Evolutionary conservation across 2,888 invertebrate genomes (phyloP).

Genomic region (Muschampia plurimacula): DNA sequence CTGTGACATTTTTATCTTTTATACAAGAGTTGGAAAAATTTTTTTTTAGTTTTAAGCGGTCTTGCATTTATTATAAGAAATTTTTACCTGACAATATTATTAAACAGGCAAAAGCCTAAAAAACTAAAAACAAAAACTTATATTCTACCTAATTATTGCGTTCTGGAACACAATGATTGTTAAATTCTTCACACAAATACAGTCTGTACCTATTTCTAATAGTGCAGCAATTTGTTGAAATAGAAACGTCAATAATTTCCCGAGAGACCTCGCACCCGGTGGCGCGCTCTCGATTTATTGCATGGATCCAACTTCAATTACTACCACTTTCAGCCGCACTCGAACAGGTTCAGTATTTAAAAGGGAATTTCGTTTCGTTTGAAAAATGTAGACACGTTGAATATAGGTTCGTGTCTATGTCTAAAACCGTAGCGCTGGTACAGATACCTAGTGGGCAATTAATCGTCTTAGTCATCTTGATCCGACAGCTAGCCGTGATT

Average conservation of each 20-base stretch:
- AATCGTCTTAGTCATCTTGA: conserved; percentile 65
- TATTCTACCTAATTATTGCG: too few relatives aligned
- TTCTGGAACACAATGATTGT: too few relatives aligned
- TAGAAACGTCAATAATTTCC: conserved; percentile 71
- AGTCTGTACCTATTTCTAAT: conserved; percentile 48
- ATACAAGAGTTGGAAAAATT: too few relatives aligned
- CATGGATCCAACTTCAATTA: conserved; percentile 55
- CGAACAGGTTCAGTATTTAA: conserved; percentile 39
- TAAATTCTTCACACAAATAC: not conserved
- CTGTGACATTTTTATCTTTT: too few relatives aligned
- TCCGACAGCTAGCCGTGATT: conserved; percentile 56
- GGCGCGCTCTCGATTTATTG: conserved; percentile 58
- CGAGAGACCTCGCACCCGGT: conserved; percentile 55
- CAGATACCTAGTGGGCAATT: conserved; percentile 56
- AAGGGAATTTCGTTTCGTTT: conserved; percentile 44
- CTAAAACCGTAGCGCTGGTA: conserved; percentile 39
- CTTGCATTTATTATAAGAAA: too few relatives aligned
- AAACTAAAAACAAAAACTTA: too few relatives aligned
- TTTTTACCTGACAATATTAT: too few relatives aligned
- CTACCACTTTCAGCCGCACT: conserved; percentile 53
- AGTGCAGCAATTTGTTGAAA: conserved; percentile 59
- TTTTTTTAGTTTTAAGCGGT: too few relatives aligned
- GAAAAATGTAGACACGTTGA: conserved; percentile 32
- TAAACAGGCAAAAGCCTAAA: too few relatives aligned
- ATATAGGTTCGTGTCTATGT: conserved; percentile 20